These are phyloP conservation scores for Periplaneta americana DNA, from an alignment of 1,140 invertebrate species.

Conservation along the genomic window DNA sequence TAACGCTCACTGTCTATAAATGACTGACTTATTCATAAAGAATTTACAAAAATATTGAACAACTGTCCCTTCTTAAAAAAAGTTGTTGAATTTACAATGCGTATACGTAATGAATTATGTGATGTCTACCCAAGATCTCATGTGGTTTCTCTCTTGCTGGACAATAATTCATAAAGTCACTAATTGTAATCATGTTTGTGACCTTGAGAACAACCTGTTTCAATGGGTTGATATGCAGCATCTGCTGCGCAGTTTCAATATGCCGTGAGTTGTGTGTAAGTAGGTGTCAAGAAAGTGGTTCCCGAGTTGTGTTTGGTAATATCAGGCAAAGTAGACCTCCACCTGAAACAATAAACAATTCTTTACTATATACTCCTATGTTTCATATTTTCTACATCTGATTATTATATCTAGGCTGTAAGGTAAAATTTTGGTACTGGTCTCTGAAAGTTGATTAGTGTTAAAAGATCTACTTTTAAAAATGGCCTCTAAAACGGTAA, in stretches of 20 bases:
- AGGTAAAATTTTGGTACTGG: no score
- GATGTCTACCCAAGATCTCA: neutral
- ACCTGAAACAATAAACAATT: slow-evolving; percentile 42
- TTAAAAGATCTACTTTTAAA: no score
- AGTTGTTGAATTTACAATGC: neutral
- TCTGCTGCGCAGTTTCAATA: neutral
- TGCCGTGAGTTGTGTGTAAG: neutral
- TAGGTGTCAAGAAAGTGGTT: slow-evolving; percentile 64
- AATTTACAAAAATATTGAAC: neutral
- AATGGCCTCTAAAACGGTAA: no score
- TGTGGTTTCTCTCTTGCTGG: neutral
- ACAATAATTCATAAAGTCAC: neutral
- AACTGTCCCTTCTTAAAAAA: neutral
- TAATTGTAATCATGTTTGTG: neutral
- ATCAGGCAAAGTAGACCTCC: slow-evolving; percentile 78
- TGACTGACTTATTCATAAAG: neutral
- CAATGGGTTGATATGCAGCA: neutral
- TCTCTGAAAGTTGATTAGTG: no score
- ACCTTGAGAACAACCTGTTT: neutral
- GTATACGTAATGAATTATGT: neutral
- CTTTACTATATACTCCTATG: no score
- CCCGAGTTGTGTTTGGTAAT: slow-evolving; percentile 78
- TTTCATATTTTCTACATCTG: no score
- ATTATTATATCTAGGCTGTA: no score
- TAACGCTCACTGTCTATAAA: neutral